Base-by-base conservation (phyloP, 37 sponge, comb jelly and placozoan species). In the Haliclona indistincta region DNA sequence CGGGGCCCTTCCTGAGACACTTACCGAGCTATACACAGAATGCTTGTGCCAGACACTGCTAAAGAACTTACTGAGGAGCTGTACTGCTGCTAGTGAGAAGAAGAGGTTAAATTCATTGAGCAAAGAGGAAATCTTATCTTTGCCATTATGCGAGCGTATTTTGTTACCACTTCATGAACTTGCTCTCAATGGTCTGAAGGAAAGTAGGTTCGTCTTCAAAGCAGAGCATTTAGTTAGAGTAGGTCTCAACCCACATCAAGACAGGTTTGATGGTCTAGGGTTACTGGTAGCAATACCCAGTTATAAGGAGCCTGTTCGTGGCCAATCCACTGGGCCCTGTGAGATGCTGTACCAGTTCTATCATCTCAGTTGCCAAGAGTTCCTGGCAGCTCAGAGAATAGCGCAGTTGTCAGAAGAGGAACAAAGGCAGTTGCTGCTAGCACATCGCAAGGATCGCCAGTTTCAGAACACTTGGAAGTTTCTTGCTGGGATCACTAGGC, bases 391-490 rank as follows among this genome's bases (percentile, higher is more conserved):
- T 1, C 38, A 34, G 26, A 23, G 37, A 20, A 77, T 77, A 26
- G 11, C 64, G 25, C 30, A 65, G 54, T 33, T 77, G 22, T 26
- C 1, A 0, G 25, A 32, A 38, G 55, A 32, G 0, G 55, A 64
- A 2, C 67, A 55, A 10, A 19, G 37, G 37, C 28, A 1, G 4
- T 43, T 77, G 2, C 67, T 77, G 38, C 64, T n/a, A 53, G 55
- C 64, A 41, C 66, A 38, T 63, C 43, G 77, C 43, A 29, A 5
- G 2, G 77, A 77, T 42, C 64, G 56, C 54, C 77, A 77, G 54
- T 77, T 77, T 65, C 77, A 77, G 35, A 77, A 77, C 41, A 38
- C 66, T 1, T 77, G 77, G 77, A 77, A 65, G 29, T 77, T 77
- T 33, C 37, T 66, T 11, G 26, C 77, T 11, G 77, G 77, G 4